Evolutionary conservation across 2,113 vertebrate species (phyloP).

Genomic region (Pelmatolapia mariae): DNA sequence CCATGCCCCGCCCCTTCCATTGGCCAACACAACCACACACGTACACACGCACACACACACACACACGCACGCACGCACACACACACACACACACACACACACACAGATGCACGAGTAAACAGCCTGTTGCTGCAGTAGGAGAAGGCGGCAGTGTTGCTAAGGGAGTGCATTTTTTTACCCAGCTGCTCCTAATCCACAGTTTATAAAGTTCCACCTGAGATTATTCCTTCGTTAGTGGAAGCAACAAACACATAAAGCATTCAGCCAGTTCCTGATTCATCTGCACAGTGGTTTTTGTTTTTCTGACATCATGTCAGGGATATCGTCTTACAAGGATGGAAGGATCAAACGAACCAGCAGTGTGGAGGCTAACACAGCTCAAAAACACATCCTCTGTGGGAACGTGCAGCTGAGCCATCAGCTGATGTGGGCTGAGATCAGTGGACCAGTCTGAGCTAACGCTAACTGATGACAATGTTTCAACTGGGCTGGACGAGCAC

Average conservation of each 20-base stretch:
- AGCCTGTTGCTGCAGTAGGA: conserved; percentile 40
- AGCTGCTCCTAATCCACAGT: conserved; percentile 20
- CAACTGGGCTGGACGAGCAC: neutral
- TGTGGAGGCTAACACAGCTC: neutral
- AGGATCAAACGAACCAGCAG: neutral
- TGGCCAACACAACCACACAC: neutral
- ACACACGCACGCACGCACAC: too few species aligned
- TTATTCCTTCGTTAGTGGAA: conserved; percentile 10
- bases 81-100: neutral
- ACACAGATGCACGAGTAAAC: conserved; percentile 3
- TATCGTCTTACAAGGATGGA: neutral
- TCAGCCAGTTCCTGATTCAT: neutral
- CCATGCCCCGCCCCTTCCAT: neutral
- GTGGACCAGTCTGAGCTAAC: neutral
- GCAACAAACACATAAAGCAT: conserved; percentile 3
- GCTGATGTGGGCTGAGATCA: neutral
- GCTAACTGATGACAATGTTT: neutral
- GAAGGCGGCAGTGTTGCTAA: conserved; percentile 19
- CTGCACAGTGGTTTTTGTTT: neutral
- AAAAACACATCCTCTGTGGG: neutral
- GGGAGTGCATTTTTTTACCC: conserved; percentile 38
- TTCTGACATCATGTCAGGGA: neutral
- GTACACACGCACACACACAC: neutral
- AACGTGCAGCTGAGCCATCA: neutral
- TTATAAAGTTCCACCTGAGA: conserved; percentile 30